Evolutionary conservation across 2,888 invertebrate species (phyloP).

Genomic region (Toxonevra muliebris): DNA sequence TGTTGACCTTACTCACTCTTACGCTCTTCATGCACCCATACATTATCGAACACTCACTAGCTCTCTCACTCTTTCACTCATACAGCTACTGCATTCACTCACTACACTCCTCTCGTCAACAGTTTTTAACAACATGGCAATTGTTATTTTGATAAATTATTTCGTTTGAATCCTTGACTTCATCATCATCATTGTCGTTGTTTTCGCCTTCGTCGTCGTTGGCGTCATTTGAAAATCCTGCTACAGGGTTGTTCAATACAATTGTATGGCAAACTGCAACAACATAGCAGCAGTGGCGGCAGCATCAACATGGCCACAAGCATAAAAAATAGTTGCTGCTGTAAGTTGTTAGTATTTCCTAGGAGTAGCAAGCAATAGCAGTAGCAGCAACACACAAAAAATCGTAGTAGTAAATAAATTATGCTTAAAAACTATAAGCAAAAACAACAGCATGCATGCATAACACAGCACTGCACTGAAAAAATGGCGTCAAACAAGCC

Average conservation of each 20-base stretch:
- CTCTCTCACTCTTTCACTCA: too few relatives aligned
- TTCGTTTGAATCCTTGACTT: conserved; percentile 9
- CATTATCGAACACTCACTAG: too few relatives aligned
- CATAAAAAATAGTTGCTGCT: not conserved
- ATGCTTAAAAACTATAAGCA: conserved; percentile 28
- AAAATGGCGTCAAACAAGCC: not conserved
- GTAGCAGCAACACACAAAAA: conserved; percentile 1
- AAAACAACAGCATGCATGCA: too few relatives aligned
- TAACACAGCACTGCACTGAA: not conserved
- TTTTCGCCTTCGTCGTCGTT: too few relatives aligned
- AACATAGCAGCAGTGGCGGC: not conserved
- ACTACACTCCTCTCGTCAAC: too few relatives aligned
- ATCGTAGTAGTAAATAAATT: conserved; percentile 24
- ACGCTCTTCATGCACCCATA: not conserved
- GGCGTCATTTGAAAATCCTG: too few relatives aligned
- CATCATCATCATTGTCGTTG: too few relatives aligned
- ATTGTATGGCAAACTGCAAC: too few relatives aligned
- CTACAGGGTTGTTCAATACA: too few relatives aligned
- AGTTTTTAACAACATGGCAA: conserved; percentile 6
- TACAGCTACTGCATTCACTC: too few relatives aligned
- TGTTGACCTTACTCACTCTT: not conserved
- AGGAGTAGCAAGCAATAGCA: not conserved
- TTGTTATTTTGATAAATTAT: conserved; percentile 32
- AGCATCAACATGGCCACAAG: not conserved
- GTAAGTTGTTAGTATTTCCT: not conserved